Conservation (phyloP, 2,888 invertebrate species). For the Coecobrya sp. region DNA sequence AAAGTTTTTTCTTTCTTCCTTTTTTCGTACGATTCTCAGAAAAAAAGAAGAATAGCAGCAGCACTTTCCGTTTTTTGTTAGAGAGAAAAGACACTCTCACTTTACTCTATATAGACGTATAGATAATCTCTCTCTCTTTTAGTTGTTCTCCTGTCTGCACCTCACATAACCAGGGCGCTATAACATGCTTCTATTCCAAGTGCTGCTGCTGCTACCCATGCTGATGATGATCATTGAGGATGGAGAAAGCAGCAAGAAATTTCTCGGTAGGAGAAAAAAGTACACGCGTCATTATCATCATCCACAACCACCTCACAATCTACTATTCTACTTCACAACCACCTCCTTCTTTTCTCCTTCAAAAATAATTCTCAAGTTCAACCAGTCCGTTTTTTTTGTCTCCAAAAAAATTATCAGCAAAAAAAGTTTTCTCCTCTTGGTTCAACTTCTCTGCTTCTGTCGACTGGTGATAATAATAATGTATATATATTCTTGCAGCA, state of each 20-base stretch:
- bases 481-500: not conserved
- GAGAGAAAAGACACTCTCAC: too few species aligned
- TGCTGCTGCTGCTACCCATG: too few species aligned
- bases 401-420: not conserved
- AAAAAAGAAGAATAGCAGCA: too few species aligned
- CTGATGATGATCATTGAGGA: too few species aligned
- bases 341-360: constrained; percentile 35
- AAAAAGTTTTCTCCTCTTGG: not conserved
- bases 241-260: not conserved
- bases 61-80: too few species aligned
- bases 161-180: too few species aligned
- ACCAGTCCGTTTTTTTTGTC: not conserved
- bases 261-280: not conserved
- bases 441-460: not conserved
- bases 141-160: too few species aligned
- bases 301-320: not conserved
- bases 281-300: constrained; percentile 49
- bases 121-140: too few species aligned
- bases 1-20: not conserved
- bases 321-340: not conserved
- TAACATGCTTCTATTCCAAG: too few species aligned
- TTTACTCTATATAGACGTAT: too few species aligned
- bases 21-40: too few species aligned
- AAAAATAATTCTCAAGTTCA: constrained; percentile 43
- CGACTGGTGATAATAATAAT: not conserved